Percentiles rank a stretch among this genome's conserved stretches.
Conservation (phyloP, 2,797 vertebrate species). For the Pterois miles region DNA sequence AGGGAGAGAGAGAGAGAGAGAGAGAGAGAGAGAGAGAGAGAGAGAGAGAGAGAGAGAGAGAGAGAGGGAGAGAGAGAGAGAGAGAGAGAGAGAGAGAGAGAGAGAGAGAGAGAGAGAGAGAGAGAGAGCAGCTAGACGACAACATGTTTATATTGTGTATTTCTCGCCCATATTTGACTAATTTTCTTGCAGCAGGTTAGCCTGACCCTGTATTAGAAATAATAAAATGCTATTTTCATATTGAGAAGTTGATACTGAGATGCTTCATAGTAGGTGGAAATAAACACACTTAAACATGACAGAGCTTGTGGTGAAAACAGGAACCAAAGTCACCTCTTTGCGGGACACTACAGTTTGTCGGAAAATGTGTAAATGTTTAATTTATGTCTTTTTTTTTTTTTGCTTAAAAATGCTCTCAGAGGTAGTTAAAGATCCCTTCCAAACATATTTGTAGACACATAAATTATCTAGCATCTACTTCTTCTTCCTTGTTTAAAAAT, state of each 20-base stretch:
- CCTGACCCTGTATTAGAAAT: not conserved
- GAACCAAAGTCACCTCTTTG: not conserved
- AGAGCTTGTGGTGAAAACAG: not conserved
- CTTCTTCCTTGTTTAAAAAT: not conserved
- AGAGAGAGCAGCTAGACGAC: not conserved
- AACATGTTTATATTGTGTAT: not conserved
- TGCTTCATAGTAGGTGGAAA: not conserved
- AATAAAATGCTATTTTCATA: not conserved
- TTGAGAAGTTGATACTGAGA: not conserved
- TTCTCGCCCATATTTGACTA: not conserved
- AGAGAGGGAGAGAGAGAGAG: not conserved
- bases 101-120: slow-evolving; percentile 1
- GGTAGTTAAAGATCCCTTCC: not conserved
- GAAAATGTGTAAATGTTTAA: not conserved
- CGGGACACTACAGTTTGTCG: not conserved
- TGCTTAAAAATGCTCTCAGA: not conserved
- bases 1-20: slow-evolving; percentile 6
- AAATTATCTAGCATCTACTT: not conserved
- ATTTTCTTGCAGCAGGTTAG: not conserved
- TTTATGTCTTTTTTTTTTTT: not conserved
- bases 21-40: not conserved
- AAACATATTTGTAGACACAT: not conserved
- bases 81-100: slow-evolving; percentile 17
- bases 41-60: not conserved
- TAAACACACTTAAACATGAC: not conserved